These are phyloP conservation scores for Burhinus bistriatus DNA, from an alignment of 2,113 vertebrate species.

Conservation along the genomic window DNA sequence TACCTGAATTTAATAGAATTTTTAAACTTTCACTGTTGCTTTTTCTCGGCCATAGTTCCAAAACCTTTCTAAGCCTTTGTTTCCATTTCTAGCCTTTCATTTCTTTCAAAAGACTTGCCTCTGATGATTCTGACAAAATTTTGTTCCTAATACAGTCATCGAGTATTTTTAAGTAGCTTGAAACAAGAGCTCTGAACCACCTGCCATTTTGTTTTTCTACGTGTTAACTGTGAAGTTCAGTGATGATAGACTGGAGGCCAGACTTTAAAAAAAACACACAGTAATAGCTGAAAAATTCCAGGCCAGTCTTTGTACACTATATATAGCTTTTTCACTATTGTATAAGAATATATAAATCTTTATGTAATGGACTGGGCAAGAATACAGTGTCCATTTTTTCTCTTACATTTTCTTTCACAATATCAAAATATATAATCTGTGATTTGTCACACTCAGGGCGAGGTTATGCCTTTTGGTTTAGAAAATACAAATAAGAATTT, in stretches of 20 bases:
- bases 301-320: background rate
- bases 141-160: background rate
- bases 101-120: background rate
- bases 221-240: background rate
- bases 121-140: background rate
- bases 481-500: background rate
- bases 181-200: background rate
- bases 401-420: background rate
- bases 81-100: background rate
- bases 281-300: background rate
- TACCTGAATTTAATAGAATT: background rate
- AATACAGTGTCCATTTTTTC: background rate
- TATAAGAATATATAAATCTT: background rate
- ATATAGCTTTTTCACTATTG: background rate
- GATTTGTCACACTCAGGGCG: background rate
- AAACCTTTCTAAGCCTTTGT: background rate
- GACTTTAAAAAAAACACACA: background rate
- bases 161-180: background rate
- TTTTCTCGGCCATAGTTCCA: background rate
- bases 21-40: background rate
- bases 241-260: background rate
- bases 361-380: background rate
- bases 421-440: background rate
- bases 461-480: background rate
- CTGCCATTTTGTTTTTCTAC: background rate